Base-by-base conservation (phyloP, 2,113 vertebrate species). In the Ailurus styani region DNA sequence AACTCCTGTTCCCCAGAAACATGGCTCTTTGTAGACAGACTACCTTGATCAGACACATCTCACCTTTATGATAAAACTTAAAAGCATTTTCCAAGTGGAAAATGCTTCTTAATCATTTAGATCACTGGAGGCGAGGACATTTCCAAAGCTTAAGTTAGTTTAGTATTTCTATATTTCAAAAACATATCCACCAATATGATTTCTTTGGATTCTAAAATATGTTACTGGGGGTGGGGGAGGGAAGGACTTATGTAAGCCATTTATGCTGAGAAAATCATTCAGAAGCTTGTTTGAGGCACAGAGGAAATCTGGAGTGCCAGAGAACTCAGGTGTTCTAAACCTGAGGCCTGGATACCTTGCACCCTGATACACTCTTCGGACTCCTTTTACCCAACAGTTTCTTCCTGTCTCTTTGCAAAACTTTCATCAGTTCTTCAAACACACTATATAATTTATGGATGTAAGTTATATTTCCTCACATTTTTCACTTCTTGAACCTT, bases 1-100 rank as follows among this genome's bases (percentile, higher is more conserved):
- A 98, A 98, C 96, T 97, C 91, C 93, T 77, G 54, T 75, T 96
- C 95, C 66, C 75, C 96, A 97, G 96, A 95, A 98, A 84, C 96
- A 84, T 93, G 88, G 85, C 23, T 95, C 40, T 87, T 68, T 91
- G 40, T 85, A 66, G 90, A 78, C 42, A 93, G 94, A 68, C 94
- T 95, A 98, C 96, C 96, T 98, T 95, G 94, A 89, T 87, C 97
- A 98, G 75, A 96, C 60, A 84, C 82, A 97, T 73, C 86, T 91
- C 91, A 97, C 95, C 97, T 98, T 96, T 93, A 96, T 79, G 78
- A 89, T 93, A 77, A 96, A 98, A 93, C 45, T 57, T 91, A 94
- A 96, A 95, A 84, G 72, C 72, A 88, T 93, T 96, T 95, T 93
- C 87, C 40, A 64, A 95, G 70, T 95, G 40, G 78, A 87, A 97